These are phyloP conservation scores for Drosophila pseudoobscura DNA, from an alignment of 1,140 invertebrate species.

Conservation along the genomic window DNA sequence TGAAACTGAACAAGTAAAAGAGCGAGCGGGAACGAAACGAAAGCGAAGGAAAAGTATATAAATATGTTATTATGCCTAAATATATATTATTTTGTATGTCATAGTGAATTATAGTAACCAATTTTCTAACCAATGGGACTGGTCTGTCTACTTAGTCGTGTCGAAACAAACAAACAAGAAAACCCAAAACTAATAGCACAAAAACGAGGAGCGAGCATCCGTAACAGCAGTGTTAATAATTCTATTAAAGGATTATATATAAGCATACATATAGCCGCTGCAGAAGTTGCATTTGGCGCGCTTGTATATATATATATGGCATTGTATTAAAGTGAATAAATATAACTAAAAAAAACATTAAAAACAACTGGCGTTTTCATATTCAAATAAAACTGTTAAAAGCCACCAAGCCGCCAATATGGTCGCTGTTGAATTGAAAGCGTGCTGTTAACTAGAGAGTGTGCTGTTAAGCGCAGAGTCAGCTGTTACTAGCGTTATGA, in stretches of 20 bases:
- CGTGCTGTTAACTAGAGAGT: no score
- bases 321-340: conserved; percentile 49
- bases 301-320: conserved; percentile 41
- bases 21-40: background rate
- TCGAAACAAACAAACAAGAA: conserved; percentile 46
- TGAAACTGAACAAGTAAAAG: conserved; percentile 5
- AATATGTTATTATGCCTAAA: conserved; percentile 37
- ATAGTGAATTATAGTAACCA: conserved; percentile 76
- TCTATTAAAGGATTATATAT: conserved; percentile 56
- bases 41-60: conserved; percentile 27
- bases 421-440: no score
- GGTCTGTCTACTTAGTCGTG: conserved; percentile 74
- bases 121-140: conserved; percentile 81
- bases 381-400: background rate
- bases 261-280: conserved; percentile 19
- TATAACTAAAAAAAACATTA: conserved; percentile 22
- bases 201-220: conserved; percentile 36
- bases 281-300: conserved; percentile 30
- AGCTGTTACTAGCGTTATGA: no score
- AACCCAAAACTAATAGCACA: conserved; percentile 46
- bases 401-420: no score
- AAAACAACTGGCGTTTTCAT: background rate
- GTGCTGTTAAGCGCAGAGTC: no score
- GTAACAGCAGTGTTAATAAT: conserved; percentile 22
- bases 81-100: conserved; percentile 46